These are phyloP conservation scores for Tubulanus polymorphus DNA, from an alignment of 2,888 invertebrate genomes.

Conservation along the genomic window DNA sequence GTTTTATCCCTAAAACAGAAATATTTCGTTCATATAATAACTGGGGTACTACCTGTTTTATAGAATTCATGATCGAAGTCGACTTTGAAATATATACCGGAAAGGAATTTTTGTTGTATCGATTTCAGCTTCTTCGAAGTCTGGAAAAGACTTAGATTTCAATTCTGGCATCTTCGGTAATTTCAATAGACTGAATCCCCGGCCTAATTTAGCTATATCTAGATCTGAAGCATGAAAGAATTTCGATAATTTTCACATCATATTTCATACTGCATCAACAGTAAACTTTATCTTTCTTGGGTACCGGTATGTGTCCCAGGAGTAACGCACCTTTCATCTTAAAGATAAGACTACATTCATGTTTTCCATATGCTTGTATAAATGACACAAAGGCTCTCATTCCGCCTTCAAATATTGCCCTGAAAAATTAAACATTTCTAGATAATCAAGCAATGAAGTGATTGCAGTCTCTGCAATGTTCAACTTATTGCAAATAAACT, in stretches of 20 bases:
- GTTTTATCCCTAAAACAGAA: constrained; percentile 62
- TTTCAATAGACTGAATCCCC: constrained; percentile 82
- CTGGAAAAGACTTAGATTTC: constrained; percentile 62
- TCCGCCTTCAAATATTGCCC: constrained; percentile 79
- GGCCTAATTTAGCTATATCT: constrained; percentile 77
- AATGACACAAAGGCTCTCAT: constrained; percentile 93
- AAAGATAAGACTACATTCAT: constrained; percentile 87
- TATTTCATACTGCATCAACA: not conserved
- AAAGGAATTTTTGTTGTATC: constrained; percentile 75
- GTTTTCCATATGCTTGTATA: constrained; percentile 87
- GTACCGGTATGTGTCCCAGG: no score
- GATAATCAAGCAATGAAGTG: not conserved
- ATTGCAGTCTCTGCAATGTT: no score
- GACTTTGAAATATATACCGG: constrained; percentile 41
- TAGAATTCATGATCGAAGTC: not conserved
- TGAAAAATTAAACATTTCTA: constrained; percentile 19
- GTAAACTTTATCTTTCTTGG: no score
- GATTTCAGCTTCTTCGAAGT: constrained; percentile 62
- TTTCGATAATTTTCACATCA: not conserved
- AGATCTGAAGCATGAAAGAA: constrained; percentile 61
- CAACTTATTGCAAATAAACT: constrained; percentile 1
- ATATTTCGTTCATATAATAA: no score
- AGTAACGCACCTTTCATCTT: constrained; percentile 65
- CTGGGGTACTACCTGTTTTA: no score
- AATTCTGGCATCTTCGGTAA: constrained; percentile 95